Evolutionary conservation across 2,113 vertebrate species (phyloP).

Genomic region (Campylomormyrus tamandua): DNA sequence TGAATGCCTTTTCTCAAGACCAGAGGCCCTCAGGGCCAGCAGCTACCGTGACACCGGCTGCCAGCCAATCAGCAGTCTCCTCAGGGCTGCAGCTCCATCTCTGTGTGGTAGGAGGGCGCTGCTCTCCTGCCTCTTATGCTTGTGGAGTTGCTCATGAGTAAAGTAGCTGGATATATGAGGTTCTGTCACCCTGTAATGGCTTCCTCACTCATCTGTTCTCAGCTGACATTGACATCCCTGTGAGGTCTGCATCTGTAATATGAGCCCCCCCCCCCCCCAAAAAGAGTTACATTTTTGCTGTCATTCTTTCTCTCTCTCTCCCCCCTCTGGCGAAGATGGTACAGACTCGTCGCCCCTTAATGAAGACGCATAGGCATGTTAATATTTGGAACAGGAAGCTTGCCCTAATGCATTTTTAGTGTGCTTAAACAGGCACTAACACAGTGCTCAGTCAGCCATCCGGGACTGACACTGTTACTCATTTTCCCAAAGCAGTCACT

Average conservation of each 20-base stretch:
- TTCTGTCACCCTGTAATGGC: not conserved
- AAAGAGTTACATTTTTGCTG: not conserved
- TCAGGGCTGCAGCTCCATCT: not conserved
- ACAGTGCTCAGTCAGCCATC: constrained; percentile 3
- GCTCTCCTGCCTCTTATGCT: not conserved
- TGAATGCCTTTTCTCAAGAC: not conserved
- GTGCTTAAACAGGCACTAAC: constrained; percentile 27
- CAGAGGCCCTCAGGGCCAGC: not conserved
- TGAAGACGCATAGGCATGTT: constrained; percentile 31
- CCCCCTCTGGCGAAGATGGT: constrained; percentile 3
- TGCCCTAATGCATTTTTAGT: constrained; percentile 19
- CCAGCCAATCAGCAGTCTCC: not conserved
- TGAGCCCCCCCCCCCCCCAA: not conserved
- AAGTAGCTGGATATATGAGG: not conserved
- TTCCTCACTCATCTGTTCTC: not conserved
- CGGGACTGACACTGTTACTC: constrained; percentile 10
- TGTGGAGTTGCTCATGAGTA: not conserved
- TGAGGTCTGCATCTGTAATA: not conserved
- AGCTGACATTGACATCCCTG: not conserved
- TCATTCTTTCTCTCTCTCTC: not conserved
- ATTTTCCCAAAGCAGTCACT: constrained; percentile 8
- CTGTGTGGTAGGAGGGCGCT: not conserved
- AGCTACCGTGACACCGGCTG: not conserved
- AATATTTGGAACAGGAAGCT: constrained; percentile 22
- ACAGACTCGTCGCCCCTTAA: constrained; percentile 23